Percentiles rank a stretch among this genome's conserved stretches.
phyloP scores from a whole-genome alignment of 2,113 vertebrate species.

The Catagonus wagneri region DNA sequence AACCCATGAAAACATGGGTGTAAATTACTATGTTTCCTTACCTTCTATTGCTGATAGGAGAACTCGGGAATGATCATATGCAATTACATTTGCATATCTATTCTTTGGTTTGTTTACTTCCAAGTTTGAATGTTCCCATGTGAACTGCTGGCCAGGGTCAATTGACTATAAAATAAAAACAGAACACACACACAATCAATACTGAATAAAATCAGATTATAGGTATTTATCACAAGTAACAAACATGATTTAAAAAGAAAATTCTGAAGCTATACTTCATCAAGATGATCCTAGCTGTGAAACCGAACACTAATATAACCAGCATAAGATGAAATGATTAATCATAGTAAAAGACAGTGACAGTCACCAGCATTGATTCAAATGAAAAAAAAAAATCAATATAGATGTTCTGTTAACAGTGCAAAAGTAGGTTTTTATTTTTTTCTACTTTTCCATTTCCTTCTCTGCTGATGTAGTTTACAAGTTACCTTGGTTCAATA shows the following conservation, averaged over 20 bases:
- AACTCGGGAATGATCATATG: constrained; percentile 98
- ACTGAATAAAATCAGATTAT: not conserved
- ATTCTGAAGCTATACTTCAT: constrained; percentile 32
- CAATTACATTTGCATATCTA: constrained; percentile 99
- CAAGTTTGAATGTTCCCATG: constrained; percentile 99
- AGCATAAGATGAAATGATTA: constrained; percentile 28
- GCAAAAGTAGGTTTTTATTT: not conserved
- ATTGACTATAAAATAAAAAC: constrained; percentile 92
- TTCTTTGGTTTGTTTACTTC: constrained; percentile 99
- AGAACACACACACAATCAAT: constrained; percentile 61
- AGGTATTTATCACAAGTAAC: constrained; percentile 56
- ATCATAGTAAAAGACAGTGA: constrained; percentile 28
- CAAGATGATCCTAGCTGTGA: constrained; percentile 49
- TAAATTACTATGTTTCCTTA: constrained; percentile 84
- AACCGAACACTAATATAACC: not conserved
- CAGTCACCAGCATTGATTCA: constrained; percentile 46
- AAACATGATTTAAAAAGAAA: constrained; percentile 3
- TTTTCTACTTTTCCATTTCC: constrained; percentile 51
- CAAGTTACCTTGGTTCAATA: constrained; percentile 31
- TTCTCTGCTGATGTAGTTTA: constrained; percentile 36
- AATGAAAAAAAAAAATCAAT: constrained; percentile 59
- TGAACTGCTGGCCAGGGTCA: constrained; percentile 99
- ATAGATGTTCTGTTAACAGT: constrained; percentile 36
- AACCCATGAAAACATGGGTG: not conserved
- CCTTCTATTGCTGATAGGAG: constrained; percentile 97